phyloP scores from a whole-genome alignment of 2,797 vertebrate genomes.

The Erithacus rubecula region DNA sequence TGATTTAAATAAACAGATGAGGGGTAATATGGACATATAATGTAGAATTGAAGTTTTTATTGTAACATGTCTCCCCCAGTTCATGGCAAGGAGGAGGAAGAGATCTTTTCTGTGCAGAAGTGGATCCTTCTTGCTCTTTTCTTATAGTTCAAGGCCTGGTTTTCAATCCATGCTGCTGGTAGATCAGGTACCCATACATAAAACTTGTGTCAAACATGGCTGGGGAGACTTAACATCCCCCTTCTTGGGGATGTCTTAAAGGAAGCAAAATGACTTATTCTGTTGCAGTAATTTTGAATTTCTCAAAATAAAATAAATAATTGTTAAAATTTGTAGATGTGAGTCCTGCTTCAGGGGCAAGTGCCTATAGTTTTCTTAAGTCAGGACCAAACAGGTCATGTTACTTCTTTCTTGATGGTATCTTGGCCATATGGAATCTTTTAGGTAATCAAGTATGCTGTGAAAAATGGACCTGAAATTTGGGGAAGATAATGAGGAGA shows the following conservation, averaged over 20 bases:
- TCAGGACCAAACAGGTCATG: neutral
- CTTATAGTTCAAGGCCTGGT: neutral
- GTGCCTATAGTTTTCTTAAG: neutral
- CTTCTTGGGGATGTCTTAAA: neutral
- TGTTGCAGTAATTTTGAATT: neutral
- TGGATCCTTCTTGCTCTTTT: neutral
- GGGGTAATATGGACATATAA: neutral
- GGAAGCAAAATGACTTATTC: neutral
- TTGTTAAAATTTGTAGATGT: neutral
- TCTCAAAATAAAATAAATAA: neutral
- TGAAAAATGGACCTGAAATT: neutral
- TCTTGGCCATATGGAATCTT: neutral
- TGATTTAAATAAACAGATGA: neutral
- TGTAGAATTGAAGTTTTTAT: neutral
- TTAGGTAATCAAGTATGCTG: neutral
- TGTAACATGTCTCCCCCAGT: accelerated
- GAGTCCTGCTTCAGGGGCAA: neutral
- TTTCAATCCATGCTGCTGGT: neutral
- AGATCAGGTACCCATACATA: neutral
- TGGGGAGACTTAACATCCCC: neutral
- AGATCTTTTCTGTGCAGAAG: neutral
- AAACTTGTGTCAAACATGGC: neutral
- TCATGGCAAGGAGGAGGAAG: neutral
- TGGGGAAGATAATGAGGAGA: neutral
- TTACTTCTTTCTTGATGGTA: neutral